Conservation (phyloP, 2,113 vertebrate genomes). For the Cinclus cinclus region DNA sequence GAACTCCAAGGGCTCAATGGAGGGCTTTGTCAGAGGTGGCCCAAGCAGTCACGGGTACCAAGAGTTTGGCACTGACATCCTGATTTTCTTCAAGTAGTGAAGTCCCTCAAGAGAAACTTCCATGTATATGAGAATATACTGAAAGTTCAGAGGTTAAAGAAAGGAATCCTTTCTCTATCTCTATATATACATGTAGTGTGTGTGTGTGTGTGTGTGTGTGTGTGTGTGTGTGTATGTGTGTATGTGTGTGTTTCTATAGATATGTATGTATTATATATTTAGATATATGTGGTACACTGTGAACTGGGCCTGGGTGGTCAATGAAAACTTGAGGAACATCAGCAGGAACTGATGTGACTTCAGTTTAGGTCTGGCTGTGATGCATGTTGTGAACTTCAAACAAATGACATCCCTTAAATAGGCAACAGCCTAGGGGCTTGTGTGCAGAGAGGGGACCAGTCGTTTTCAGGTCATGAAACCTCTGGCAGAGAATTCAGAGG, state of each 20-base stretch:
- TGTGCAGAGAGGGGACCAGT: neutral
- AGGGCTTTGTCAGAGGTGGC: neutral
- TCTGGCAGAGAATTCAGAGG: neutral
- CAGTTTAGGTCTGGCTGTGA: neutral
- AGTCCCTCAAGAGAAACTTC: neutral
- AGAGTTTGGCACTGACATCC: neutral
- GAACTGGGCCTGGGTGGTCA: neutral
- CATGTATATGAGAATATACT: neutral
- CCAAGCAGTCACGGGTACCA: neutral
- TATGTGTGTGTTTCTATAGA: neutral
- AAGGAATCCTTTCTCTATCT: neutral
- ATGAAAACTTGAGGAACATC: neutral
- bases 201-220: too few relatives aligned
- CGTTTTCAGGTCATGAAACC: neutral
- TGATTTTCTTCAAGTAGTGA: neutral
- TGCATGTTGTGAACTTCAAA: neutral
- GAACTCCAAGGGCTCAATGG: neutral
- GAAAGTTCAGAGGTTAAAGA: neutral
- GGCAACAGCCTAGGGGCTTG: neutral
- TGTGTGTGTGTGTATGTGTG: too few relatives aligned
- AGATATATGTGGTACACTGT: neutral
- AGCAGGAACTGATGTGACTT: neutral
- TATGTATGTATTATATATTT: neutral
- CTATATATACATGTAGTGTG: neutral
- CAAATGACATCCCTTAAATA: neutral